Evolutionary conservation across 1,140 invertebrate species (phyloP).

Genomic region (Triops cancriformis): DNA sequence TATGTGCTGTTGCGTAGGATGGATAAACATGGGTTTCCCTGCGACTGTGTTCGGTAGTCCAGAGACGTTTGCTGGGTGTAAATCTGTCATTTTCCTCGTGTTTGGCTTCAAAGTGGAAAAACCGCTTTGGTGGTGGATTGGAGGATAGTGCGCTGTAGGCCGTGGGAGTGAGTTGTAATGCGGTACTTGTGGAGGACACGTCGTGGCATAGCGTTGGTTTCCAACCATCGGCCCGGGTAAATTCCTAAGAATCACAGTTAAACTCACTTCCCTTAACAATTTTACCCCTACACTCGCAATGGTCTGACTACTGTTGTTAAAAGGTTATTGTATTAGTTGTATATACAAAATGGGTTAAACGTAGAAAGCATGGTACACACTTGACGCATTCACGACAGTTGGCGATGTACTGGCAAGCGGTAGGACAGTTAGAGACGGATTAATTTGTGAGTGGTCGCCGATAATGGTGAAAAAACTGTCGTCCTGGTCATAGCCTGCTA

Average conservation of each 20-base stretch:
- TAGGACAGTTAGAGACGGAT: not conserved
- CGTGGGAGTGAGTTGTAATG: not conserved
- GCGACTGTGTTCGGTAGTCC: not conserved
- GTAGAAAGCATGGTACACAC: not conserved
- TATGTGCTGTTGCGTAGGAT: not conserved
- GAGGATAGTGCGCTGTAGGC: not conserved
- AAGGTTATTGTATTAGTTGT: slow-evolving; percentile 5
- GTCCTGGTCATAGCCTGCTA: not conserved
- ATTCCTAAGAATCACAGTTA: not conserved
- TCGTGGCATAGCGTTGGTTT: slow-evolving; percentile 16
- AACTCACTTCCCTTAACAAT: not conserved
- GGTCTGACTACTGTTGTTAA: not conserved
- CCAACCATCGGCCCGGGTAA: not conserved
- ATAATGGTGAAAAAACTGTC: not conserved
- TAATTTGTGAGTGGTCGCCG: not conserved
- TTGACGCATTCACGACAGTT: not conserved
- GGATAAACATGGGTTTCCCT: not conserved
- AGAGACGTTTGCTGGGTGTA: not conserved
- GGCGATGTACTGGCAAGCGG: not conserved
- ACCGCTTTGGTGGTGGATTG: not conserved
- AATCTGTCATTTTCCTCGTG: not conserved
- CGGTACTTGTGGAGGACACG: not conserved
- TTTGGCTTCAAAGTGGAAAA: not conserved
- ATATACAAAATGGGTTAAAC: not conserved
- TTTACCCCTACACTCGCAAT: not conserved